Evolutionary conservation across 1,140 invertebrate genomes (phyloP).

Genomic region (Steinernema feltiae): DNA sequence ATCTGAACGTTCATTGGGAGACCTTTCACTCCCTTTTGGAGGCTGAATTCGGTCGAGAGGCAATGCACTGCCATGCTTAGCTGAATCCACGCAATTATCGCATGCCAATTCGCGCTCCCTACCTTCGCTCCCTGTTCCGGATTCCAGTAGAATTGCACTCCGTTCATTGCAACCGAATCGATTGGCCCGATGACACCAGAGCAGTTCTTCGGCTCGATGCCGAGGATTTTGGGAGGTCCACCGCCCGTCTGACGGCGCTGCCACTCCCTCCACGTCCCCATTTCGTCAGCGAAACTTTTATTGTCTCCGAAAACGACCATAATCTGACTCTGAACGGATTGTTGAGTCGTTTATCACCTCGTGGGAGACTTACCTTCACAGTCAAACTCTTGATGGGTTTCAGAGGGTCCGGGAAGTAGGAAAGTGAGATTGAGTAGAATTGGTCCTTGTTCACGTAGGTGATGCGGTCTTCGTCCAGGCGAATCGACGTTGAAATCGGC

Average conservation of each 20-base stretch:
- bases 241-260: slow-evolving; percentile 96
- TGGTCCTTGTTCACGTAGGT: slow-evolving; percentile 97
- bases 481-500: slow-evolving; percentile 90
- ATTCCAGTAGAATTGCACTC: slow-evolving; percentile 97
- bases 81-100: slow-evolving; percentile 64
- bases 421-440: slow-evolving; percentile 93
- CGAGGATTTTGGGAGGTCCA: slow-evolving; percentile 78
- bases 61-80: slow-evolving; percentile 97
- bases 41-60: slow-evolving; percentile 97
- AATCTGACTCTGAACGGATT: slow-evolving; percentile 77
- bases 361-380: slow-evolving; percentile 73
- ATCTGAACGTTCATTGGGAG: slow-evolving; percentile 96
- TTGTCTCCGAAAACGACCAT: slow-evolving; percentile 98
- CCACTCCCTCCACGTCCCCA: slow-evolving; percentile 99
- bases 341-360: background rate
- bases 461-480: slow-evolving; percentile 91
- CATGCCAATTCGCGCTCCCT: background rate
- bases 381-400: slow-evolving; percentile 78
- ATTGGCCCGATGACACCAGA: slow-evolving; percentile 87
- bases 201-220: slow-evolving; percentile 98
- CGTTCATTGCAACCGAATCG: slow-evolving; percentile 94
- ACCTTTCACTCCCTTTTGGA: slow-evolving; percentile 99
- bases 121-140: slow-evolving; percentile 61
- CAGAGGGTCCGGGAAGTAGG: slow-evolving; percentile 86
- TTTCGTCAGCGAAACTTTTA: slow-evolving; percentile 93